Evolutionary conservation across 2,888 invertebrate genomes (phyloP), one percentile per base, ranked within the genome.

Genomic region (Falcaria lacertinaria): DNA sequence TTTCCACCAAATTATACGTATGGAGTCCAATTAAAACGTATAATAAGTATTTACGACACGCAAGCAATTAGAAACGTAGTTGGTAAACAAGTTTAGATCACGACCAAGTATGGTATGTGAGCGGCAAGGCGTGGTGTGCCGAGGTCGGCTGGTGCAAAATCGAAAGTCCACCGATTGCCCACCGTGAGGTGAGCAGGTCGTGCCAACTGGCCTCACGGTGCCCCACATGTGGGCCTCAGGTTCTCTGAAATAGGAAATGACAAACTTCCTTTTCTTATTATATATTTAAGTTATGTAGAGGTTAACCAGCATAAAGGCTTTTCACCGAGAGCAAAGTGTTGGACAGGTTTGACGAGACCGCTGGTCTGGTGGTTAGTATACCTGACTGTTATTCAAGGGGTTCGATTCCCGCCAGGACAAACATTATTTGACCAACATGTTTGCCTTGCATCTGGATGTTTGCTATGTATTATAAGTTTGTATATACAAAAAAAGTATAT

Each of bases 61-160:
- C 35, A 14, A 44, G 37, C 14, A 22, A 35, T 35, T 33, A n/a
- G 45, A 45, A 42, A 42, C 49, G 25, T 25, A 22, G 60, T 69
- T 67, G 60, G 64, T 61, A 75, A 78, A 78, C 78, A 63, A 70
- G 82, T 81, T 84, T 80, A 74, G 75, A 79, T 80, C 83, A 82
- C 75, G 77, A 84, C 68, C 68, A 56, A 69, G 70, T 77, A 71
- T 63, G 86, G 87, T 79, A 84, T 87, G 87, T 78, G 82, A 82
- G 75, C 67, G 82, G 68, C 72, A 54, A 74, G 75, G 75, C 74
- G 74, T 65, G 75, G 75, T 60, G 54, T 54, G 68, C 52, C 81
- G 81, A 83, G 83, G 83, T 70, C 87, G 74, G 43, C 83, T 52
- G 64, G 70, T 71, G 66, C 62, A 62, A 75, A 80, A 81, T 81